Percentiles rank a stretch among this genome's conserved stretches.
Conservation (phyloP, 2,888 invertebrate species). For the Oxytorus armatus region DNA sequence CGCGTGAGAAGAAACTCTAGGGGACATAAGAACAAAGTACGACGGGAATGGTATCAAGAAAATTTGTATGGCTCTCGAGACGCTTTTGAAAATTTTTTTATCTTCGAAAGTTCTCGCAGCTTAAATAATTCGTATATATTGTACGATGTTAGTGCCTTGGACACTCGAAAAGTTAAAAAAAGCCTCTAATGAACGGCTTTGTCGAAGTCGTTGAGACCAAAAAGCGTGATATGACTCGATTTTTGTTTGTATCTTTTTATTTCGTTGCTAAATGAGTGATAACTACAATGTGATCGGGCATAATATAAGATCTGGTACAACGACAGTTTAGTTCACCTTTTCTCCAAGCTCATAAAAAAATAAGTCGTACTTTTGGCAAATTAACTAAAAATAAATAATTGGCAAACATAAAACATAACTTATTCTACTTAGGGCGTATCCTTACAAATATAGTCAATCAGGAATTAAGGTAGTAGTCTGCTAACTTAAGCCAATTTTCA, state of each 20-base stretch:
- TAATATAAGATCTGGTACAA: neutral
- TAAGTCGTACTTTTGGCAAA: too few species aligned
- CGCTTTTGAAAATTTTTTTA: neutral
- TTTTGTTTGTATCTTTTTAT: neutral
- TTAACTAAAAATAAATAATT: too few species aligned
- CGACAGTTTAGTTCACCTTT: neutral
- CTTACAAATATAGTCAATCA: too few species aligned
- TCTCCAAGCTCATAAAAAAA: too few species aligned
- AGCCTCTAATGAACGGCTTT: neutral
- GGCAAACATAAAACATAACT: too few species aligned
- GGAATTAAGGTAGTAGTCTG: too few species aligned
- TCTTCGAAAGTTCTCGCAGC: neutral
- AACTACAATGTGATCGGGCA: neutral
- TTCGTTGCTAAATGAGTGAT: neutral
- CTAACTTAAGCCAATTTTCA: too few species aligned
- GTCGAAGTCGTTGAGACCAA: neutral
- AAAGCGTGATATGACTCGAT: neutral
- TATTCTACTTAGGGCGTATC: too few species aligned
- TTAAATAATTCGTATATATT: neutral
- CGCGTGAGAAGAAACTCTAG: neutral
- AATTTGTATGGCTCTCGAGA: conserved; percentile 26
- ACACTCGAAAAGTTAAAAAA: conserved; percentile 3
- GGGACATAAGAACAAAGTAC: conserved; percentile 31
- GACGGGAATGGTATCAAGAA: conserved; percentile 1
- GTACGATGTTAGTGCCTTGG: neutral